These are phyloP conservation scores for Gnathonemus longibarbis DNA, from an alignment of 2,113 vertebrate genomes.

Conservation along the genomic window DNA sequence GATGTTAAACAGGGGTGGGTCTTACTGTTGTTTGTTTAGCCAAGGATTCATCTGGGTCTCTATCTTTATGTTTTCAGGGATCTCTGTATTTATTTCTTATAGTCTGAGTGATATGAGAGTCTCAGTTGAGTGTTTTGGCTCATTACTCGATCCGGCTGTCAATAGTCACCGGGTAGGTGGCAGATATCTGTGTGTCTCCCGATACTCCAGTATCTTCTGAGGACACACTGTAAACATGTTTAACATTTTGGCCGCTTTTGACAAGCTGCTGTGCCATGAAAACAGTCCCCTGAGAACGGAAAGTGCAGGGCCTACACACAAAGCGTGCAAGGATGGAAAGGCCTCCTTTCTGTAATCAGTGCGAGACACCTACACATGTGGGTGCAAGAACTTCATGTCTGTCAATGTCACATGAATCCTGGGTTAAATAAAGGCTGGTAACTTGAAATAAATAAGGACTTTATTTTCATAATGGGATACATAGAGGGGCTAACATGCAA, in stretches of 20 bases:
- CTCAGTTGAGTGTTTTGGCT: background rate
- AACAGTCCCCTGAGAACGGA: background rate
- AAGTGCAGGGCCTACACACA: background rate
- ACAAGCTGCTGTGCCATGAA: background rate
- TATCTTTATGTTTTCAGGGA: background rate
- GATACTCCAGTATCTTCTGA: background rate
- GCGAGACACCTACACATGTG: background rate
- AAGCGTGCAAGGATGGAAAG: background rate
- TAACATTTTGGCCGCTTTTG: background rate
- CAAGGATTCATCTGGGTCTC: background rate
- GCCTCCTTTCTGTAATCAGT: background rate
- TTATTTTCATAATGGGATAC: background rate
- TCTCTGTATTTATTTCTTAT: background rate
- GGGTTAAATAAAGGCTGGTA: background rate
- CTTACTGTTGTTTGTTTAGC: background rate
- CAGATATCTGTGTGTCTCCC: background rate
- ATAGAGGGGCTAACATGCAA: background rate
- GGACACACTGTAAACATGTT: background rate
- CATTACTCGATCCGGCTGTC: background rate
- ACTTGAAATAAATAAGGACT: background rate
- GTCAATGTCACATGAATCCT: background rate
- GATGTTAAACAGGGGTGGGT: slow-evolving; percentile 10
- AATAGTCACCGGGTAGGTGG: background rate
- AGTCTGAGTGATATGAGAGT: background rate
- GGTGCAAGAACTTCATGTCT: background rate